phyloP scores from a whole-genome alignment of 2,797 vertebrate genomes.

The Intellagama lesueurii region DNA sequence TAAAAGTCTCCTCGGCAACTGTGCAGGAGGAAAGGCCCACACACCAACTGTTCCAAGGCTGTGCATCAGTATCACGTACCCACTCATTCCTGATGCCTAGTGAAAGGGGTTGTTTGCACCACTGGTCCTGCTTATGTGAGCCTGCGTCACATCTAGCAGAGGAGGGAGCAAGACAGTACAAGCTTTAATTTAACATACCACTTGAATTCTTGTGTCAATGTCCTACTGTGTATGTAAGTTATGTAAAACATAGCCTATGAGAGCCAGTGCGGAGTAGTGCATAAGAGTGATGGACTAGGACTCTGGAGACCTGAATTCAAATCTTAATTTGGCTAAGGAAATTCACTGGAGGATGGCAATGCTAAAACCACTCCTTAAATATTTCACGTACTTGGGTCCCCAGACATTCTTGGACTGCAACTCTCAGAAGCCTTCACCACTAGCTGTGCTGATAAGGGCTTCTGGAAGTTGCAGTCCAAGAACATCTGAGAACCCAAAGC shows the following conservation, averaged over 20 bases:
- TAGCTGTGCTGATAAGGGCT: too few species aligned
- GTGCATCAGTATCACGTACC: background rate
- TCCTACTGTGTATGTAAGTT: background rate
- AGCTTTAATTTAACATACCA: background rate
- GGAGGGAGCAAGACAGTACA: background rate
- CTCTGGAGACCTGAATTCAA: background rate
- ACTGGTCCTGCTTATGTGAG: background rate
- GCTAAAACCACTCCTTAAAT: too few species aligned
- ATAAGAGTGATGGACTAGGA: background rate
- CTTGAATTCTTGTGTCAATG: background rate
- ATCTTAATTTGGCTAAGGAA: background rate
- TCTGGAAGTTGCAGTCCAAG: too few species aligned
- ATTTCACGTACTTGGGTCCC: too few species aligned
- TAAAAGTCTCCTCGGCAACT: conserved; percentile 7
- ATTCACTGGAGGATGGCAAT: too few species aligned
- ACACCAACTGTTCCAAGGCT: conserved; percentile 25
- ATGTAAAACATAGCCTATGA: background rate
- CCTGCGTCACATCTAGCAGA: background rate
- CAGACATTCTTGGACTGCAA: too few species aligned
- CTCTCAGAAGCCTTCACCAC: too few species aligned
- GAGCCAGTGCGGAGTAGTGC: background rate
- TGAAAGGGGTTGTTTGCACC: background rate
- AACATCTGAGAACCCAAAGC: too few species aligned
- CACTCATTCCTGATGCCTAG: conserved; percentile 19
- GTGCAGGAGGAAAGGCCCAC: conserved; percentile 13